Evolutionary conservation across 1,140 invertebrate genomes (phyloP).

Genomic region (Scaptomyza graminum): DNA sequence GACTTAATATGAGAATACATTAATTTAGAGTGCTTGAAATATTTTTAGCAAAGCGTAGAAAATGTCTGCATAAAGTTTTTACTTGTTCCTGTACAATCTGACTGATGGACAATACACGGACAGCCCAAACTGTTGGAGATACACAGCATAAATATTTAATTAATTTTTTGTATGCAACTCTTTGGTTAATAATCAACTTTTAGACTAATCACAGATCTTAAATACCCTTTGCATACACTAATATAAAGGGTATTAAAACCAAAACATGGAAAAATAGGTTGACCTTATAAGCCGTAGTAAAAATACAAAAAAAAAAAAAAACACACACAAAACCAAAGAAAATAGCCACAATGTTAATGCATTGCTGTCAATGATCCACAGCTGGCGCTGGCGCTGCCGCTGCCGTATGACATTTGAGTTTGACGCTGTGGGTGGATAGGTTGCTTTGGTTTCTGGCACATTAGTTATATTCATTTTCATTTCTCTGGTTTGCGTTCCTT

Average conservation of each 20-base stretch:
- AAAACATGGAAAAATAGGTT: conserved; percentile 50
- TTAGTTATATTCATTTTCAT: conserved; percentile 3
- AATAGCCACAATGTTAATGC: conserved; percentile 13
- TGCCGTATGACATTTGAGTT: conserved; percentile 6
- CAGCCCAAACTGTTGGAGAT: too few relatives aligned
- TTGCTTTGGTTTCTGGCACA: conserved; percentile 1
- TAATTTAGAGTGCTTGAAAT: too few relatives aligned
- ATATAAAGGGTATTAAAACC: background rate
- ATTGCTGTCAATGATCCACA: conserved; percentile 21
- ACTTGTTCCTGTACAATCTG: too few relatives aligned
- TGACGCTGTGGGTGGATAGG: conserved; percentile 6
- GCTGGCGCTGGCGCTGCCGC: conserved; percentile 21
- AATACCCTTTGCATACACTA: background rate
- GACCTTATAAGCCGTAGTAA: conserved; percentile 62
- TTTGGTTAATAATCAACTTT: too few relatives aligned
- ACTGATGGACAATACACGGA: too few relatives aligned
- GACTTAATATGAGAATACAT: too few relatives aligned
- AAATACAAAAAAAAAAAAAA: conserved; percentile 30
- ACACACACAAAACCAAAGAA: conserved; percentile 25
- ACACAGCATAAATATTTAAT: too few relatives aligned
- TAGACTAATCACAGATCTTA: too few relatives aligned
- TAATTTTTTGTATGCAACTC: too few relatives aligned
- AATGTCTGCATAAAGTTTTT: too few relatives aligned
- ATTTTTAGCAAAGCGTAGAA: too few relatives aligned
- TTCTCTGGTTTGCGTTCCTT: conserved; percentile 21